phyloP scores from a whole-genome alignment of 2,888 invertebrate genomes.

The Unio delphinus region DNA sequence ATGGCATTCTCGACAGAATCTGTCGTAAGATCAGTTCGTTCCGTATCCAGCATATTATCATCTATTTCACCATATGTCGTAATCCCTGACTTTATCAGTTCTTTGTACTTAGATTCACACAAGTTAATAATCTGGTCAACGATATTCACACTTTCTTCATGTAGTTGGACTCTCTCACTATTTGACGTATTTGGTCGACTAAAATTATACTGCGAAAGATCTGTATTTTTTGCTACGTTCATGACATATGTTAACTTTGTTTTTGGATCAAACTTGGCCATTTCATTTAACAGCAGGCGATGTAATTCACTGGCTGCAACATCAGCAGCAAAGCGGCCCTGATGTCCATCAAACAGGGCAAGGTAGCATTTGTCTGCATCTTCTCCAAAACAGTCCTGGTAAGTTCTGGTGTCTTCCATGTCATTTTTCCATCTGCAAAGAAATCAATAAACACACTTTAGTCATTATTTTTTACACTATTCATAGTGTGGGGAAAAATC shows the following conservation, averaged over 20 bases:
- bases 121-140: slow-evolving; percentile 62
- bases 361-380: slow-evolving; percentile 64
- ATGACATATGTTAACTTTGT: slow-evolving; percentile 52
- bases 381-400: slow-evolving; percentile 66
- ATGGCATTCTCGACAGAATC: not conserved
- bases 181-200: slow-evolving; percentile 48
- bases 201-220: slow-evolving; percentile 48
- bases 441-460: not conserved
- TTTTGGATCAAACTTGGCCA: slow-evolving; percentile 65
- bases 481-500: not conserved
- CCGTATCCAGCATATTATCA: slow-evolving; percentile 5
- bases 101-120: slow-evolving; percentile 60
- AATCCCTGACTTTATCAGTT: slow-evolving; percentile 35
- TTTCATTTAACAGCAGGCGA: slow-evolving; percentile 60
- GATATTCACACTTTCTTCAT: slow-evolving; percentile 54
- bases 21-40: slow-evolving; percentile 3
- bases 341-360: slow-evolving; percentile 67
- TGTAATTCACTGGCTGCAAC: slow-evolving; percentile 65
- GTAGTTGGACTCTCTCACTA: slow-evolving; percentile 47
- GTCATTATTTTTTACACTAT: slow-evolving; percentile 17
- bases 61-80: not conserved
- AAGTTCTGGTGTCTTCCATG: slow-evolving; percentile 68
- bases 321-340: slow-evolving; percentile 65
- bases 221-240: slow-evolving; percentile 46
- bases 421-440: slow-evolving; percentile 57